Conservation (phyloP, 2,888 invertebrate species). For the Drosophila melanocephala region DNA sequence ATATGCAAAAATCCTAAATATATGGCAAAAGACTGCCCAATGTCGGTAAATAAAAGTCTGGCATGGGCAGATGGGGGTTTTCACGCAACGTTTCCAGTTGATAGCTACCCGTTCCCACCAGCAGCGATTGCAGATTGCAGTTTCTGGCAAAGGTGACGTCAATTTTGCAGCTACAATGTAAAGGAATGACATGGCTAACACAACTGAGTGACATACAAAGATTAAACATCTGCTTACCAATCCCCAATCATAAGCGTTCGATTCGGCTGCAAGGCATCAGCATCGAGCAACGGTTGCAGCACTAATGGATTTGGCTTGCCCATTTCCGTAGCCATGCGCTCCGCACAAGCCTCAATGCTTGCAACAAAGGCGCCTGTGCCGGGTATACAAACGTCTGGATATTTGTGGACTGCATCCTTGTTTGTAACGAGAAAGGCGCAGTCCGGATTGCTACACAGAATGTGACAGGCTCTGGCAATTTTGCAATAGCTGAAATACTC, state of each 20-base stretch:
- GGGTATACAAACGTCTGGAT: slow-evolving; percentile 89
- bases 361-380: slow-evolving; percentile 95
- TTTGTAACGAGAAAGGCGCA: slow-evolving; percentile 96
- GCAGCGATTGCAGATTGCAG: slow-evolving; percentile 94
- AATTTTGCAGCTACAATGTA: slow-evolving; percentile 91
- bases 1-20: slow-evolving; percentile 29
- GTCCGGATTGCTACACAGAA: slow-evolving; percentile 89
- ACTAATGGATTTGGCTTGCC: slow-evolving; percentile 96
- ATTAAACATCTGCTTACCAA: slow-evolving; percentile 72
- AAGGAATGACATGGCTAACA: slow-evolving; percentile 6
- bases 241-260: slow-evolving; percentile 88
- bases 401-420: slow-evolving; percentile 94
- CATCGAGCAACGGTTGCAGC: slow-evolving; percentile 89
- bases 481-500: slow-evolving; percentile 96
- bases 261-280: slow-evolving; percentile 91
- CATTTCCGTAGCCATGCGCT: slow-evolving; percentile 91
- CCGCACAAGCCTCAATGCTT: slow-evolving; percentile 93
- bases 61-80: slow-evolving; percentile 88
- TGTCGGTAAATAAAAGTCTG: slow-evolving; percentile 90
- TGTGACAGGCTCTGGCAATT: slow-evolving; percentile 95
- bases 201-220: slow-evolving; percentile 3
- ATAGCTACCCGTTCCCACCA: slow-evolving; percentile 95
- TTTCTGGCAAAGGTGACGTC: slow-evolving; percentile 95
- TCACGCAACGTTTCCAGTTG: slow-evolving; percentile 86
- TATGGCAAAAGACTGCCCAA: slow-evolving; percentile 89